Evolutionary conservation across 92 coral and sea anemone species (phyloP), one percentile per base, ranked within the genome.

Genomic region (Plumapathes pennacea): DNA sequence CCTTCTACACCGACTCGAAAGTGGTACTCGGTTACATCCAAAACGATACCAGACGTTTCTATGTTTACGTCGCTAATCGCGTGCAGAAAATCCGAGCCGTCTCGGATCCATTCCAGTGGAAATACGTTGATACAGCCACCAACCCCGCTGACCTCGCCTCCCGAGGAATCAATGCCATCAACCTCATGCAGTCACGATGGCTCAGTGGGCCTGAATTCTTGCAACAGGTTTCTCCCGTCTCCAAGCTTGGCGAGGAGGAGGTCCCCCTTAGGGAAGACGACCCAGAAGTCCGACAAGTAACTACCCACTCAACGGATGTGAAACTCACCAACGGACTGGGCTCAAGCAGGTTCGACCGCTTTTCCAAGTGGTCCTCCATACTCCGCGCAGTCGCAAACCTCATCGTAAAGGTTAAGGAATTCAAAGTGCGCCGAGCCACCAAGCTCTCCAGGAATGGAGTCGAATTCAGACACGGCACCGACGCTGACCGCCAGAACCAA

Each of bases 61-160:
- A 68, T 46, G 55, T 68, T 0, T 68, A 68, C 14, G 76, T 68
- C 33, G 76, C 66, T 2, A 71, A 71, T 40, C 51, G 71, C 11
- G 78, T 71, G 20, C 78, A 60, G 51, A 18, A 2, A n/a, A 71
- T 71, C 41, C 70, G 69, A 24, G 64, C 58, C 34, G 50, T 60
- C 55, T 60, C 70, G 4, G 34, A 71, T 25, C 79, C 79, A 41
- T 23, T 20, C 10, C 78, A 71, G 40, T 71, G 78, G 69, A 25
- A 18, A 44, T 71, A 59, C 54, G 15, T 59, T 12, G 69, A 59
- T 38, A 71, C 59, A 25, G 27, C 46, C 1, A 1, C 5, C 27
- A 71, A 71, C 38, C 69, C 78, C n/a, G 78, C 69, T 44, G 69
- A 71, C 57, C 69, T 56, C 24, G 78, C 78, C n/a, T 57, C 78